A percentile compares a stretch with the other conserved stretches of the same genome.
Evolutionary conservation across 2,888 invertebrate genomes (phyloP).

Genomic region (Macropis europaea): DNA sequence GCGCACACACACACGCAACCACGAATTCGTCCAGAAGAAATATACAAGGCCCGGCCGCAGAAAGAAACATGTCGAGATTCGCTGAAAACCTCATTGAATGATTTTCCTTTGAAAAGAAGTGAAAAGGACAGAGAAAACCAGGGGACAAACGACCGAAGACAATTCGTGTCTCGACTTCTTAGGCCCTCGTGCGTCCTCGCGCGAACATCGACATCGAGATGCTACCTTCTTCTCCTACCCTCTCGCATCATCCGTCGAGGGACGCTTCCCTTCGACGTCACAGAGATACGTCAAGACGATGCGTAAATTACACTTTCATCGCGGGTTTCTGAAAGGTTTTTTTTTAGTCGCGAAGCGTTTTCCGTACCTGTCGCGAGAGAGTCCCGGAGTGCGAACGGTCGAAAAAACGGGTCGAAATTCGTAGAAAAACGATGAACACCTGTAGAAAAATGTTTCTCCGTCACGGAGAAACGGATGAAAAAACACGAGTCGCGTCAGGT

Average conservation of each 20-base stretch:
- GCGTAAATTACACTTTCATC: constrained; percentile 41
- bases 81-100: background rate
- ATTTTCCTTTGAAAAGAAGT: background rate
- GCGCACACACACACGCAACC: constrained; percentile 11
- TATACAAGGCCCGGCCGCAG: too few relatives aligned
- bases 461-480: background rate
- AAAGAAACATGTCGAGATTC: background rate
- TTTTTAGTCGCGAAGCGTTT: constrained; percentile 1
- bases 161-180: constrained; percentile 47
- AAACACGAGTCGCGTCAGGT: constrained; percentile 3
- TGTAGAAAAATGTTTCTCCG: constrained; percentile 34
- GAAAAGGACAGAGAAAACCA: background rate
- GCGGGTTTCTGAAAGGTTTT: constrained; percentile 19
- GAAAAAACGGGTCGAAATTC: constrained; percentile 31
- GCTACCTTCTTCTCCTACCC: constrained; percentile 55
- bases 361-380: constrained; percentile 32
- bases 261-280: constrained; percentile 4
- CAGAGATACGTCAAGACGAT: constrained; percentile 15
- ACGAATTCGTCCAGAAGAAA: background rate
- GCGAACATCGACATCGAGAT: constrained; percentile 56
- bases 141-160: constrained; percentile 6
- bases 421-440: constrained; percentile 47
- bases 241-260: constrained; percentile 23
- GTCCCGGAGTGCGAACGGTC: background rate
- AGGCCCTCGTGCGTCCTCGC: constrained; percentile 61